phyloP scores from a whole-genome alignment of 2,797 vertebrate species.

The Champsocephalus esox region DNA sequence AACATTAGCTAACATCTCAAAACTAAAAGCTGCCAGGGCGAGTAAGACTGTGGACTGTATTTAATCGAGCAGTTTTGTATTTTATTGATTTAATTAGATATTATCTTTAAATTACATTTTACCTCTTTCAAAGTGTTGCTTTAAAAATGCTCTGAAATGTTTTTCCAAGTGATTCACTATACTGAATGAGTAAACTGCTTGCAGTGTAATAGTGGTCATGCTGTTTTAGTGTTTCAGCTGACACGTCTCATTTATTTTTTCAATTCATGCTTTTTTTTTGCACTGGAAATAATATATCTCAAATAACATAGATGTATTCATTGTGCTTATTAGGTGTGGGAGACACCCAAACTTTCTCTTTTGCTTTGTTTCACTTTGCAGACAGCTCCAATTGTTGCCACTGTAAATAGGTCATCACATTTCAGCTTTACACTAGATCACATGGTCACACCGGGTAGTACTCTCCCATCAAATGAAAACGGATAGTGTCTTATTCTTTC shows the following conservation, averaged over 20 bases:
- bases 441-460: slow-evolving; percentile 33
- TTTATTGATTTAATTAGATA: background rate
- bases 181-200: background rate
- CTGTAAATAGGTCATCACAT: slow-evolving; percentile 60
- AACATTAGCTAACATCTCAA: background rate
- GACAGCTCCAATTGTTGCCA: background rate
- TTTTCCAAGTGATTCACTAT: slow-evolving; percentile 5
- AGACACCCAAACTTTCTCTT: slow-evolving; percentile 10
- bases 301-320: slow-evolving; percentile 13
- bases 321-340: slow-evolving; percentile 3
- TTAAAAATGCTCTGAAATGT: background rate
- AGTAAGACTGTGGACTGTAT: no score
- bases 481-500: slow-evolving; percentile 1
- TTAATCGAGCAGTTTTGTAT: background rate
- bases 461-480: slow-evolving; percentile 14
- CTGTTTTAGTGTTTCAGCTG: background rate
- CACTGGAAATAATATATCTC: background rate
- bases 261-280: slow-evolving; percentile 11
- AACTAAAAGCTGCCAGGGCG: background rate
- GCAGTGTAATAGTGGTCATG: background rate
- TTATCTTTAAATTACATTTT: background rate
- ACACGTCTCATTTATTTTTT: background rate
- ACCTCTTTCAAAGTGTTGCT: background rate
- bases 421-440: slow-evolving; percentile 43
- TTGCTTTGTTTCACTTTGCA: slow-evolving; percentile 30